A percentile compares a stretch with the other conserved stretches of the same genome.
phyloP scores from a whole-genome alignment of 2,888 invertebrate genomes.

The Protophormia terraenovae region DNA sequence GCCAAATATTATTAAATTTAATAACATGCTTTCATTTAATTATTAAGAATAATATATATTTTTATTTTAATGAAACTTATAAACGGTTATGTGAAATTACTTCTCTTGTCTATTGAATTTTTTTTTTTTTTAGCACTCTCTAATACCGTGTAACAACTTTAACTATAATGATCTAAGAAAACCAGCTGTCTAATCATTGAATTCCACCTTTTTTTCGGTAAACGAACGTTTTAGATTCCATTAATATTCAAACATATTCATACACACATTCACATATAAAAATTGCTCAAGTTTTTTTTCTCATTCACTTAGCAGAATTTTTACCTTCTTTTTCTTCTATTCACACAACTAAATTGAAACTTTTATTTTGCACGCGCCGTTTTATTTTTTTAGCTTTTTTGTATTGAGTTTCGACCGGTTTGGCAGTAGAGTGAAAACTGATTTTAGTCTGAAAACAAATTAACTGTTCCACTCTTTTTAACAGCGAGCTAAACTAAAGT shows the following conservation, averaged over 20 bases:
- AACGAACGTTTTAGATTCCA: neutral
- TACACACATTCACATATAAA: neutral
- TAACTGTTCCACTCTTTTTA: constrained; percentile 57
- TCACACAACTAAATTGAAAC: neutral
- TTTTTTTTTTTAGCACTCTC: neutral
- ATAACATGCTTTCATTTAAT: constrained; percentile 1
- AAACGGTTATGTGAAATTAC: neutral
- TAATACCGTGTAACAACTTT: neutral
- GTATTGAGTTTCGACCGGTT: constrained; percentile 70
- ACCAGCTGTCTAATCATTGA: constrained; percentile 1
- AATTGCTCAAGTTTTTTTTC: neutral
- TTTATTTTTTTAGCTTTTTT: neutral
- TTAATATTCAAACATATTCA: neutral
- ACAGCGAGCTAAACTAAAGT: constrained; percentile 47
- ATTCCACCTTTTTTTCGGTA: neutral
- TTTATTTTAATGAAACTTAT: neutral
- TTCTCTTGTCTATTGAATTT: neutral
- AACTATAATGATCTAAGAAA: neutral
- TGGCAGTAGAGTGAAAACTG: constrained; percentile 76
- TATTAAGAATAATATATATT: no score
- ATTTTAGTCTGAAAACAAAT: constrained; percentile 57
- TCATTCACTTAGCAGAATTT: neutral
- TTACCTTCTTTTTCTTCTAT: constrained; percentile 43
- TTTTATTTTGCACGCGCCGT: constrained; percentile 29
- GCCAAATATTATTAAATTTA: neutral